phyloP scores from a whole-genome alignment of 1,140 invertebrate species.

The Drosophila busckii region DNA sequence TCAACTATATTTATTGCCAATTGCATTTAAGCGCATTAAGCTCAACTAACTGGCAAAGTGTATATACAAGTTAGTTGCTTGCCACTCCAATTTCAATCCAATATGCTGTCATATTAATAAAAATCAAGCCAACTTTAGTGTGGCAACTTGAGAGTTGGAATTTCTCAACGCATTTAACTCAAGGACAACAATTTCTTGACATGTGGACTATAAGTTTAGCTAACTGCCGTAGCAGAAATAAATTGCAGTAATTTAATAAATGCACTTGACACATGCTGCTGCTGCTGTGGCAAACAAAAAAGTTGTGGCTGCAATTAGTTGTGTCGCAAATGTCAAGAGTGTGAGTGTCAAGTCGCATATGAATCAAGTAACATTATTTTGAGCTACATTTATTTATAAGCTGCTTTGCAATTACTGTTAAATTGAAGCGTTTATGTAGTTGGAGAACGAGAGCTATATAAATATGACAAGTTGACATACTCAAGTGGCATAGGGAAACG shows the following conservation, averaged over 20 bases:
- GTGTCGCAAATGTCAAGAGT: conserved; percentile 8
- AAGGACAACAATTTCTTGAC: too few species aligned
- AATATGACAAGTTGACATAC: conserved; percentile 66
- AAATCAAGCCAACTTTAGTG: too few species aligned
- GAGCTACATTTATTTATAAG: conserved; percentile 26
- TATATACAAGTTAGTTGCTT: too few species aligned
- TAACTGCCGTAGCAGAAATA: neutral
- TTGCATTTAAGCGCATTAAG: too few species aligned
- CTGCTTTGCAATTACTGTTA: conserved; percentile 23
- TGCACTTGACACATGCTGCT: conserved; percentile 45
- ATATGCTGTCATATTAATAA: too few species aligned
- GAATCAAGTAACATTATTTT: conserved; percentile 10
- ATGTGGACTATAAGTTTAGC: neutral
- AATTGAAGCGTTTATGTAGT: conserved; percentile 62
- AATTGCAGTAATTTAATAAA: conserved; percentile 66
- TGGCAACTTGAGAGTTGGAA: too few species aligned
- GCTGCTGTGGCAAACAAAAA: too few species aligned
- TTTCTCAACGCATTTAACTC: too few species aligned
- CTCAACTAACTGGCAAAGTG: too few species aligned
- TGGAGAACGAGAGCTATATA: conserved; percentile 55
- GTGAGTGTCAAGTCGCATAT: neutral
- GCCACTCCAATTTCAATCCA: too few species aligned
- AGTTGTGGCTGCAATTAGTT: conserved; percentile 28
- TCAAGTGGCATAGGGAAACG: conserved; percentile 31
- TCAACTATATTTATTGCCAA: too few species aligned